Base-by-base conservation (phyloP, 2,113 vertebrate species). In the Pithys albifrons region DNA sequence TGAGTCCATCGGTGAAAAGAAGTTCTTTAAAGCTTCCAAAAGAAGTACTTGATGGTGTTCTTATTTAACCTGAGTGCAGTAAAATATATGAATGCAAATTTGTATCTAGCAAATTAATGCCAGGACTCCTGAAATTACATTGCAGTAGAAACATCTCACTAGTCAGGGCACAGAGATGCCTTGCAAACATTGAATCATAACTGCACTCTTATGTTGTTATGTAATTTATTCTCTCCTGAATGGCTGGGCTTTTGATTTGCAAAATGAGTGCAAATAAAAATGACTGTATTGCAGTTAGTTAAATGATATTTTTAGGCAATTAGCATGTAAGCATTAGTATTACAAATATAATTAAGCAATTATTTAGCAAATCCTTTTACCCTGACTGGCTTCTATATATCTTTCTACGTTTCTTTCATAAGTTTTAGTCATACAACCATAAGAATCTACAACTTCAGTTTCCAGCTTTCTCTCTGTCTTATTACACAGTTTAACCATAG, bases 211-310 rank as follows among this genome's bases (percentile, higher is more conserved):
- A 80, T 19, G 71, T 89, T 0, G 0, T 92, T 91, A 91, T 2
- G 6, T 28, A 88, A 94, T 80, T 92, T 2, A 58, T 88, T 86
- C 48, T 88, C 43, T 66, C 70, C 62, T 70, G 91, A 95, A n/a
- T 93, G 78, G 94, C 51, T 66, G 25, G 71, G 74, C 54, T 94
- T 92, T 80, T 80, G 37, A 80, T 94, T 80, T 88, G 64, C 59
- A 84, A 85, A 90, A 94, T 58, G 78, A 91, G 61, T 81, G 59
- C 69, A 92, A 92, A 94, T 76, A 87, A 91, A 94, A 94, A 77
- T 84, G 41, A 83, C 59, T 83, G 45, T 80, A 73, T 59, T 71
- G 80, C 58, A 79, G 54, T 90, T 88, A 83, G 57, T 79, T 54
- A 49, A 65, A 74, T 48, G 39, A 3, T 43, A 84, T 86, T 94